Conservation (phyloP, 2,113 vertebrate species). For the Caranx ignobilis region DNA sequence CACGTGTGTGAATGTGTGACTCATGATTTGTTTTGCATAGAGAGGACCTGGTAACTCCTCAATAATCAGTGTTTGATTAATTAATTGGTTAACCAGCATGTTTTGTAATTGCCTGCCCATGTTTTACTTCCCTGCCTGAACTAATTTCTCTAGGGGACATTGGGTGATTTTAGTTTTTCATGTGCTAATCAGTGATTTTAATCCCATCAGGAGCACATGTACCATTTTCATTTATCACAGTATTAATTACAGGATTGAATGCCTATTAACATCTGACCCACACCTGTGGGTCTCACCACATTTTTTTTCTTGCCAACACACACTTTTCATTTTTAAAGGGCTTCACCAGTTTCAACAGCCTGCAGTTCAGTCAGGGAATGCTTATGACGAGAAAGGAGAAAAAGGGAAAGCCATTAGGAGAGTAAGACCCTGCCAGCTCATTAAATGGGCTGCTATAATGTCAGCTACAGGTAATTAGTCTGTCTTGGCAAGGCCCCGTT, state of each 20-base stretch:
- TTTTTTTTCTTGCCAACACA: not conserved
- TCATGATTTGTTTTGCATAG: not conserved
- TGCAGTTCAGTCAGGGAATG: not conserved
- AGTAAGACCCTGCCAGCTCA: conserved; percentile 28
- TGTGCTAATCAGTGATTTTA: conserved; percentile 9
- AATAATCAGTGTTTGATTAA: conserved; percentile 25
- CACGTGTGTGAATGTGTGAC: not conserved
- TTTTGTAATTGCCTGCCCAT: conserved; percentile 20
- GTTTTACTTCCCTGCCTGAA: conserved; percentile 6
- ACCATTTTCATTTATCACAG: conserved; percentile 3
- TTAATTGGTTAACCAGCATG: conserved; percentile 9
- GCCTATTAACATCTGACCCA: not conserved
- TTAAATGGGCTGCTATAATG: conserved; percentile 35
- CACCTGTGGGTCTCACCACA: not conserved
- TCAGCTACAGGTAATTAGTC: conserved; percentile 33
- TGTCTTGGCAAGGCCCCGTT: conserved; percentile 17
- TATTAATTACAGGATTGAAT: conserved; percentile 1
- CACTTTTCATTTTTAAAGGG: conserved; percentile 1
- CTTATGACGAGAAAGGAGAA: not conserved
- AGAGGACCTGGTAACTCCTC: not conserved
- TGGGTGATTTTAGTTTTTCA: conserved; percentile 9
- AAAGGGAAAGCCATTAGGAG: conserved; percentile 27
- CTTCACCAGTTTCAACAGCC: not conserved
- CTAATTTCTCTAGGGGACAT: not conserved
- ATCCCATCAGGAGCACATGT: not conserved